Evolutionary conservation across 2,797 vertebrate genomes (phyloP), one percentile per base, ranked within the genome.

Genomic region (Semotilus atromaculatus): DNA sequence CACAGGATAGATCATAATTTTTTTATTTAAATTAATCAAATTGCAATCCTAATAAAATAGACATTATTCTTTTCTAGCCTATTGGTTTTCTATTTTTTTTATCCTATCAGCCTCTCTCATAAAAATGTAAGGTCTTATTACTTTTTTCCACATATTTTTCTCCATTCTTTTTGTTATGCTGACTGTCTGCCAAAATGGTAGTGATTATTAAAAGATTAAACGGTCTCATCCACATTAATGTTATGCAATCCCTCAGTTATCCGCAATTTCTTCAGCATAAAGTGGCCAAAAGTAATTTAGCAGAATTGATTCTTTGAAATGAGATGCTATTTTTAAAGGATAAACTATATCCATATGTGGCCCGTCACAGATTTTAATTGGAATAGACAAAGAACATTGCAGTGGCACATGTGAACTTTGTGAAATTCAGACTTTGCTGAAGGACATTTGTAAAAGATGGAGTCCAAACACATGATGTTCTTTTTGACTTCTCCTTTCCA

Each of bases 141-240:
- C 21, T 34, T 64, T 48, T 64, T 79, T 64, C 55, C 70, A 64
- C 29, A 38, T 79, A 3, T 74, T 74, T 73, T 58, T 16, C 31
- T 84, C 26, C 60, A 21, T 58, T 58, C 13, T 29, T 70, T 70
- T 84, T 70, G 62, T 48, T 53, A 53, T 67, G 60, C 21, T 36
- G 71, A 34, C 70, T 18, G 55, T 66, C 71, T 38, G 58, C 72
- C 82, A 68, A 77, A 84, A 75, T 45, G 48, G 73, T 68, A 58
- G 64, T 84, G 73, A 77, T 84, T 84, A 58, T 70, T 84, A 77
- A 77, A 76, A 43, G 64, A 58, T 84, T 68, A 77, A 77, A 77
- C 40, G 1, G 13, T 76, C 64, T 68, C 64, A 77, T 83, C 64
- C 82, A 68, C 62, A 58, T 34, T 68, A 83, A 83, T 36, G 8